These are phyloP conservation scores for Heliocidaris erythrogramma DNA, from an alignment of 35 echinoderm and acorn worm species.

Conservation along the genomic window DNA sequence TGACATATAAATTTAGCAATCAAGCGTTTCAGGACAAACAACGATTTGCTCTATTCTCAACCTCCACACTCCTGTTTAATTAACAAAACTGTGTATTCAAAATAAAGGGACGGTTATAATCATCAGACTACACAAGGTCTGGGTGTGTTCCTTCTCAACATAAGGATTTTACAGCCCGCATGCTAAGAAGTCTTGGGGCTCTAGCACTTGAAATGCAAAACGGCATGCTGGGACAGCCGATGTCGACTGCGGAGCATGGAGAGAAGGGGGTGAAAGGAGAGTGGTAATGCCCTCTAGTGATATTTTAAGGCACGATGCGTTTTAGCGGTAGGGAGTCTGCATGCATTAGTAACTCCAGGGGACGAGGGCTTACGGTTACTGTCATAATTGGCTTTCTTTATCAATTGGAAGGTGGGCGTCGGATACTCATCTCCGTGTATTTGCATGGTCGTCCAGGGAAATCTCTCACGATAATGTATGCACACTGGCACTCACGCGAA, in stretches of 20 bases:
- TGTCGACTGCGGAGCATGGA: neutral
- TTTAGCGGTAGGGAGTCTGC: conserved; percentile 29
- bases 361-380: conserved; percentile 31
- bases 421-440: neutral
- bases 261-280: neutral
- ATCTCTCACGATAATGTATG: neutral
- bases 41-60: neutral
- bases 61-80: no score
- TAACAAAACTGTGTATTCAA: neutral
- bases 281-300: conserved; percentile 33
- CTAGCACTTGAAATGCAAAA: neutral
- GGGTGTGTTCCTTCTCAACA: neutral
- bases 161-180: neutral
- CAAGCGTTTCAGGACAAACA: neutral
- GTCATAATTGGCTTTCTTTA: conserved; percentile 37
- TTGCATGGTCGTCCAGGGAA: neutral
- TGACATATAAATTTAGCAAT: neutral
- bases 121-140: neutral
- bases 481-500: neutral
- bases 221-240: neutral
- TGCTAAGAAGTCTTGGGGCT: neutral
- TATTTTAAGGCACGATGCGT: conserved; percentile 30
- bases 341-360: conserved; percentile 14
- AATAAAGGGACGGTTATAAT: neutral
- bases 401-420: neutral